These are phyloP conservation scores for Theocolax elegans DNA, from an alignment of 1,140 invertebrate genomes.

Conservation along the genomic window DNA sequence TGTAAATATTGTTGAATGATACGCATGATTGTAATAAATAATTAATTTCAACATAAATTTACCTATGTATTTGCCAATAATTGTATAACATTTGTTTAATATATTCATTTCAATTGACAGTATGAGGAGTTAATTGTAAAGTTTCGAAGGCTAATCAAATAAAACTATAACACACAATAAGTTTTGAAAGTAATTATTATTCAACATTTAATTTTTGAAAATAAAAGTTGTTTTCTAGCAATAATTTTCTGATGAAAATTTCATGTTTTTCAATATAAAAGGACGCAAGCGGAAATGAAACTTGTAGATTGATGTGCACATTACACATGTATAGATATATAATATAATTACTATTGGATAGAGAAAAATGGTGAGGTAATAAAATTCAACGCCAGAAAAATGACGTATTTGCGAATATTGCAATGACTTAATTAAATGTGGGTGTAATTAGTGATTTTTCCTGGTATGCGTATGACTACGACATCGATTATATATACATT, in stretches of 20 bases:
- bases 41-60: no score
- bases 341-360: slow-evolving; percentile 19
- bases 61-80: no score
- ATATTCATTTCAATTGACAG: no score
- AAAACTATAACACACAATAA: background rate
- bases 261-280: slow-evolving; percentile 26
- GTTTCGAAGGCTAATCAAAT: slow-evolving; percentile 8
- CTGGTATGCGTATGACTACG: no score
- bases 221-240: slow-evolving; percentile 12
- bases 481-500: slow-evolving; percentile 28
- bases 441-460: background rate
- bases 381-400: background rate
- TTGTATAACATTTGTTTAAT: no score
- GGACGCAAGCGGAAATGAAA: slow-evolving; percentile 22
- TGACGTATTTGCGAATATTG: background rate
- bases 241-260: slow-evolving; percentile 22
- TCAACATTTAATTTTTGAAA: slow-evolving; percentile 35
- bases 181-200: slow-evolving; percentile 37
- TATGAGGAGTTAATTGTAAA: no score
- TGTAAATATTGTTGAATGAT: no score
- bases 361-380: slow-evolving; percentile 4
- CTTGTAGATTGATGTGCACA: slow-evolving; percentile 24
- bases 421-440: no score
- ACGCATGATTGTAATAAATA: no score
- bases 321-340: slow-evolving; percentile 14